Base-by-base conservation (phyloP, 64 coral and sea anemone species). In the Montipora capricornis region DNA sequence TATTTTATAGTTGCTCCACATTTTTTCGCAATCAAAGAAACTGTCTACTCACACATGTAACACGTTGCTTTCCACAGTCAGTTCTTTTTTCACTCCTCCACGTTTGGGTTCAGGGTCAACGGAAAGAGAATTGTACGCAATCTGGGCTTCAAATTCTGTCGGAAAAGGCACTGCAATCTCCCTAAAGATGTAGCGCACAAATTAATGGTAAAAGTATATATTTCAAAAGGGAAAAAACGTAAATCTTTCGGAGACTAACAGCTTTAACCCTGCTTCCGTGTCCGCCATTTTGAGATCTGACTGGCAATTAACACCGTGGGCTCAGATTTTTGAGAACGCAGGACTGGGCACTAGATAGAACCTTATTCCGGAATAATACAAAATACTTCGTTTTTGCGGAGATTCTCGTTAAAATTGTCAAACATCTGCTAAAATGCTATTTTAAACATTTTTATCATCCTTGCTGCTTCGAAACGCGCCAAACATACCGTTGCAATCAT, bases 41-140 rank as follows among this genome's bases (percentile, higher is more conserved):
- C 10, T 68, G 10, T 5, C 49, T 48, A 98, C 97, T 98, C 71
- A 98, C 94, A 87, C 97, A 59, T 93, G 67, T 49, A 98, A 45
- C 52, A 96, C 86, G 59, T 95, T 98, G 29, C 64, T 91, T 20
- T 87, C 20, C 15, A 95, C 92, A 12, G 58, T 73, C 0, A 98
- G 80, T 4, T 26, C 48, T 48, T 96, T 98, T 8, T 52, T 78
- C 6, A 93, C 92, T 29, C 94, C 83, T 17, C 91, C 94, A 51
- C 97, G 91, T 70, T 93, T 96, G 1, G 97, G 97, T 59, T 98
- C 97, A 5, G 94, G 82, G 20, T 98, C 97, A 47, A 98, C 97
- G 2, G 88, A 85, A 8, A 98, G 89, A 5, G 97, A 98, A 74
- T 94, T 98, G 47, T 79, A 88, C 12, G 94, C 97, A 75, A 98